Conservation (phyloP, 1,140 invertebrate species). For the Dinoponera quadriceps region DNA sequence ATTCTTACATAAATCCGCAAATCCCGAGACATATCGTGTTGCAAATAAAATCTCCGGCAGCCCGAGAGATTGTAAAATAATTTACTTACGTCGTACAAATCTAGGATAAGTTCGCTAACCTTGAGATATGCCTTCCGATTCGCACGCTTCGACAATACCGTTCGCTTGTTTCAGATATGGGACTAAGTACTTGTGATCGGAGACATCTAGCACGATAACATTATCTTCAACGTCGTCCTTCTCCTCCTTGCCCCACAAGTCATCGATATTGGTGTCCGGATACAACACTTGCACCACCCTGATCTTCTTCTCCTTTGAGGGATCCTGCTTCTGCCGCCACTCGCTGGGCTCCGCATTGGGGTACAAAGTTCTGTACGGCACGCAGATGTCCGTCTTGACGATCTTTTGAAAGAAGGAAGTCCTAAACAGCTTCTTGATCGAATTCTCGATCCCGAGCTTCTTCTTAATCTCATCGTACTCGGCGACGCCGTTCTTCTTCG, state of each 20-base stretch:
- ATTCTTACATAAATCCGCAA: background rate
- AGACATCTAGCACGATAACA: constrained; percentile 81
- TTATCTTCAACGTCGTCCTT: constrained; percentile 86
- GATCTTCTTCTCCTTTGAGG: constrained; percentile 85
- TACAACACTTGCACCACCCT: constrained; percentile 86
- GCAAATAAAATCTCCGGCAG: background rate
- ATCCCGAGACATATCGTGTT: background rate
- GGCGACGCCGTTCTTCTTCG: constrained; percentile 85
- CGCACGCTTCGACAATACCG: constrained; percentile 81
- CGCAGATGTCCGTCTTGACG: constrained; percentile 82
- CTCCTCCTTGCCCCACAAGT: constrained; percentile 84
- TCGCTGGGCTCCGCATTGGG: constrained; percentile 86
- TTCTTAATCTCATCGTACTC: constrained; percentile 86
- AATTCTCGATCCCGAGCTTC: constrained; percentile 81
- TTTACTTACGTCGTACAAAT: background rate
- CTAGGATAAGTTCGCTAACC: constrained; percentile 47
- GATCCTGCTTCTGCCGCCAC: constrained; percentile 85
- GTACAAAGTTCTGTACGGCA: constrained; percentile 87
- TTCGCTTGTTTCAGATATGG: constrained; percentile 85
- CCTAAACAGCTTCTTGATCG: constrained; percentile 86
- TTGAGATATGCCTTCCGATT: constrained; percentile 85
- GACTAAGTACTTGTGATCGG: constrained; percentile 79
- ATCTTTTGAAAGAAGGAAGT: constrained; percentile 83
- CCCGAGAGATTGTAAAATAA: constrained; percentile 1
- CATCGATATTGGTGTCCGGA: constrained; percentile 84